Conservation (phyloP, 2,797 vertebrate genomes). For the Diplodus puntazzo region DNA sequence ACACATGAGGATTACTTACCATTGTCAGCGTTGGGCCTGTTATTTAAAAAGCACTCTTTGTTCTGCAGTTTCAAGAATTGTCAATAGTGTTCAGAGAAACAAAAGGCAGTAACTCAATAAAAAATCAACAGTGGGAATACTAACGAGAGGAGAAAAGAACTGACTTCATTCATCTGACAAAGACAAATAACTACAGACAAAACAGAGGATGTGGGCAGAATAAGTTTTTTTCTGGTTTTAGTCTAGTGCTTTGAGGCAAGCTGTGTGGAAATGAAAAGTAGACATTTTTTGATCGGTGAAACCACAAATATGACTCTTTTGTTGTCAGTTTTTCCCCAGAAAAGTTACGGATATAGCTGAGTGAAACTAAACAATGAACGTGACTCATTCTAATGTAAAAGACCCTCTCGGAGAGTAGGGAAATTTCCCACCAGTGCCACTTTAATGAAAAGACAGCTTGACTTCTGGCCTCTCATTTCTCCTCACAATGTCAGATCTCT, state of each 20-base stretch:
- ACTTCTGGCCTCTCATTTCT: slow-evolving; percentile 6
- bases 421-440: background rate
- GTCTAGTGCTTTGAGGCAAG: background rate
- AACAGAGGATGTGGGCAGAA: background rate
- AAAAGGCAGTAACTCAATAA: slow-evolving; percentile 16
- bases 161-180: slow-evolving; percentile 19
- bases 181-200: background rate
- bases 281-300: background rate
- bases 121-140: slow-evolving; percentile 34
- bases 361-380: slow-evolving; percentile 1
- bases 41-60: slow-evolving; percentile 20
- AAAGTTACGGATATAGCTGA: background rate
- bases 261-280: background rate
- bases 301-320: background rate
- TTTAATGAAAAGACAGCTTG: background rate
- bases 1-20: background rate
- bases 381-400: slow-evolving; percentile 12
- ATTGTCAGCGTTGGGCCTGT: background rate
- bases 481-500: slow-evolving; percentile 7
- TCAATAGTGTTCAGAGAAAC: slow-evolving; percentile 11
- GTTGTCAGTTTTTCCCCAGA: background rate
- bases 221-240: background rate
- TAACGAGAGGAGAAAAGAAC: slow-evolving; percentile 18
- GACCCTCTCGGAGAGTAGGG: background rate
- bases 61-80: slow-evolving; percentile 16